Evolutionary conservation across 2,797 vertebrate genomes (phyloP).

Genomic region (Onychomys arenicola): DNA sequence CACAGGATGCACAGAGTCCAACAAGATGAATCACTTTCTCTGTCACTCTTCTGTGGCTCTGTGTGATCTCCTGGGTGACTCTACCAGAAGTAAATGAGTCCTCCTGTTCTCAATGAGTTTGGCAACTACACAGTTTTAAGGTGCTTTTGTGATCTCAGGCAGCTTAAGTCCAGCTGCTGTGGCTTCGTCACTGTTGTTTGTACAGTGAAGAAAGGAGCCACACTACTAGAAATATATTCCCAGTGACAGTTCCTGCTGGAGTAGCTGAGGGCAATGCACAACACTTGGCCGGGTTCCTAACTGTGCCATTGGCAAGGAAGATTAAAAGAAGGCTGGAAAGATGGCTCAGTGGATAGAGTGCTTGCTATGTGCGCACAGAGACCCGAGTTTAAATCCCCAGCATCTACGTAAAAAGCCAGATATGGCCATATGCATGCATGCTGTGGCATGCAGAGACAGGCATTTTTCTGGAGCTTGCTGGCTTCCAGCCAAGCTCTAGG

Average conservation of each 20-base stretch:
- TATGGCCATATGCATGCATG: neutral
- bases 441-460: neutral
- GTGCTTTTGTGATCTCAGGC: neutral
- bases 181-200: neutral
- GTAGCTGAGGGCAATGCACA: neutral
- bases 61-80: neutral
- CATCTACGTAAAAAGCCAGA: neutral
- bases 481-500: neutral
- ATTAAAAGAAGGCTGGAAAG: neutral
- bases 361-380: neutral
- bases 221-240: neutral
- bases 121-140: neutral
- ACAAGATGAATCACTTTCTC: neutral
- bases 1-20: neutral
- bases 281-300: neutral
- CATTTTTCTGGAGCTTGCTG: neutral
- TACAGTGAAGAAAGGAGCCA: neutral
- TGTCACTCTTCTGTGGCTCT: neutral
- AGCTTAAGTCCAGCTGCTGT: neutral
- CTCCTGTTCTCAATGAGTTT: neutral
- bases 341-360: neutral
- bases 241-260: rapidly evolving
- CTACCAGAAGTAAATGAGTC: neutral
- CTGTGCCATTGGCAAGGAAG: neutral
- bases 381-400: neutral